phyloP scores from a whole-genome alignment of 2,888 invertebrate genomes.

The Oscheius onirici region DNA sequence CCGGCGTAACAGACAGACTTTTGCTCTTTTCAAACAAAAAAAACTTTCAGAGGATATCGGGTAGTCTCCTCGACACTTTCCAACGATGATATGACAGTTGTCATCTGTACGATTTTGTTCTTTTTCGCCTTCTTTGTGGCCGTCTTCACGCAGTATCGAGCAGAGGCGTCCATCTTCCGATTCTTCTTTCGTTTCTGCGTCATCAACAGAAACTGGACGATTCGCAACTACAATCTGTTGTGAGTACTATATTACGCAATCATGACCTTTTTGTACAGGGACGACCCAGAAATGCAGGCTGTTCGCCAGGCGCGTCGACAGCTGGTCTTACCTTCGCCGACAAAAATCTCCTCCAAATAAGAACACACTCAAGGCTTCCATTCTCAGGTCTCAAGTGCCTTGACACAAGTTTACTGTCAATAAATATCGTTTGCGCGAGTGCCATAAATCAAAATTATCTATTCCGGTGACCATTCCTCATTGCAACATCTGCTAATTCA shows the following conservation, averaged over 20 bases:
- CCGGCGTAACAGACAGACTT: neutral
- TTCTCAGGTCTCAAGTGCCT: slow-evolving; percentile 20
- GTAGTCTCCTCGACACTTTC: slow-evolving; percentile 46
- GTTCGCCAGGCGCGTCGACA: slow-evolving; percentile 25
- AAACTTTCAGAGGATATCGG: slow-evolving; percentile 37
- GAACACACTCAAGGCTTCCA: neutral
- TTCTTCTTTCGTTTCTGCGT: slow-evolving; percentile 58
- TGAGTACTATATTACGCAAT: slow-evolving; percentile 24
- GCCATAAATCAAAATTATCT: too few relatives aligned
- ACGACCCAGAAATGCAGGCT: slow-evolving; percentile 48
- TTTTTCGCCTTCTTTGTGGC: slow-evolving; percentile 76
- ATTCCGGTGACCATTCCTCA: too few relatives aligned
- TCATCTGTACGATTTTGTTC: slow-evolving; percentile 76
- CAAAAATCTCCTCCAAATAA: slow-evolving; percentile 2
- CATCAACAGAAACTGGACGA: slow-evolving; percentile 69
- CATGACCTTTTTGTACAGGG: slow-evolving; percentile 31
- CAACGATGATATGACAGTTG: slow-evolving; percentile 74
- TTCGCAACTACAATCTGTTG: slow-evolving; percentile 63
- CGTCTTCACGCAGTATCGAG: slow-evolving; percentile 73
- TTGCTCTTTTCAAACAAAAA: neutral
- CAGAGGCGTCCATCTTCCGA: slow-evolving; percentile 65
- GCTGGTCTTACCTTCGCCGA: slow-evolving; percentile 1
- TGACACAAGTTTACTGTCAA: neutral
- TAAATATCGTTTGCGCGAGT: too few relatives aligned
- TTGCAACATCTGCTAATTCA: slow-evolving; percentile 14